Conservation (phyloP, 2,888 invertebrate genomes). For the Agrochola lota region DNA sequence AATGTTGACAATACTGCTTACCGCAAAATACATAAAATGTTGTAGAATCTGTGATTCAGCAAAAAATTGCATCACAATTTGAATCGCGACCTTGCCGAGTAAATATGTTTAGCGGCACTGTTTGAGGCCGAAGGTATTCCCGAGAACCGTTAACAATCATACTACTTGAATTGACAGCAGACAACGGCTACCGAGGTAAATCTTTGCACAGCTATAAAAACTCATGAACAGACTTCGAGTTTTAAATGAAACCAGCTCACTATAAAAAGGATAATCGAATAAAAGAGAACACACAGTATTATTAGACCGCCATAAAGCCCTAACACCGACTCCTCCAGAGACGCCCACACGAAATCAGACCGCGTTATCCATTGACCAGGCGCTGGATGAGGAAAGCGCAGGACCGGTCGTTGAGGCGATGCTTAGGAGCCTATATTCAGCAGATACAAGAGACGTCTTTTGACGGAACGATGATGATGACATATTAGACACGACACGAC, state of each 20-base stretch:
- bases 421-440: neutral
- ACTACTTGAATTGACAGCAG: constrained; percentile 4
- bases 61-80: constrained; percentile 34
- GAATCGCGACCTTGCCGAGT: constrained; percentile 28
- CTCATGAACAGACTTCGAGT: neutral
- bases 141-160: neutral
- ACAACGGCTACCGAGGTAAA: neutral
- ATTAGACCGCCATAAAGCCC: neutral
- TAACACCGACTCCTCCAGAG: too few relatives aligned
- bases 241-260: neutral
- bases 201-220: neutral
- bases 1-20: constrained; percentile 44
- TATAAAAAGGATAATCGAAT: neutral
- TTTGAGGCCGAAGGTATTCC: constrained; percentile 26
- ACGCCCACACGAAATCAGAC: too few relatives aligned
- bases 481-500: neutral
- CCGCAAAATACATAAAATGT: constrained; percentile 26
- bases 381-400: neutral
- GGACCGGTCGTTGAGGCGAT: neutral
- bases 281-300: neutral
- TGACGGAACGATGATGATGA: neutral
- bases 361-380: neutral
- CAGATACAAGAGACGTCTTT: neutral
- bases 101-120: constrained; percentile 13
- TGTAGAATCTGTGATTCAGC: constrained; percentile 40